A percentile compares a stretch with the other conserved stretches of the same genome.
Conservation (phyloP, 1,140 invertebrate genomes). For the Euglossa dilemma region DNA sequence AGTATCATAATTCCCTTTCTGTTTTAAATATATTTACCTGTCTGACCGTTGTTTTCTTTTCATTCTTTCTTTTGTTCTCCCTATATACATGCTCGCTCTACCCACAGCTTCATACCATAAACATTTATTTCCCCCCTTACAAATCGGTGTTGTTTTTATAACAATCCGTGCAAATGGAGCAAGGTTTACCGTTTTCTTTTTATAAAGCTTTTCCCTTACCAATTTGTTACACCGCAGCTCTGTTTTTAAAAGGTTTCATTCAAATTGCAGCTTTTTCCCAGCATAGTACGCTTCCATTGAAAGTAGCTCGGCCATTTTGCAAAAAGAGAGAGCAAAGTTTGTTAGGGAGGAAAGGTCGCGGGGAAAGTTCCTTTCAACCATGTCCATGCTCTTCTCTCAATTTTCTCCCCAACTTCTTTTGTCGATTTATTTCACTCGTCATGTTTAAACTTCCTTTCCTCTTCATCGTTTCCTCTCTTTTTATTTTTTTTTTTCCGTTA, state of each 20-base stretch:
- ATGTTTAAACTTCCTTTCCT: not conserved
- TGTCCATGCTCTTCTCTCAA: not conserved
- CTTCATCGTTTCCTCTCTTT: not conserved
- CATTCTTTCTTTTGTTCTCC: not conserved
- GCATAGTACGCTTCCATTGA: not conserved
- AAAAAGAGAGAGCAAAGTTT: not conserved
- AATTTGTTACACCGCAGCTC: not conserved
- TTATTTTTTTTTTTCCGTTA: not conserved
- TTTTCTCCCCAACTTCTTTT: not conserved
- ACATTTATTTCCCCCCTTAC: not conserved
- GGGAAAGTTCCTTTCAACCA: conserved; percentile 15
- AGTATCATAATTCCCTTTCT: not conserved
- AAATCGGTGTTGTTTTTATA: not conserved
- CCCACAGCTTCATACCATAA: not conserved
- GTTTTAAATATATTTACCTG: not conserved
- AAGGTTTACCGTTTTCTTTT: not conserved
- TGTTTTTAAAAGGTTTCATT: not conserved
- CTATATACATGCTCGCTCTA: not conserved
- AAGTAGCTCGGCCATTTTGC: not conserved
- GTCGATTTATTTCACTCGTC: not conserved
- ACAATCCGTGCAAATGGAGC: not conserved
- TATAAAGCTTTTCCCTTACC: too few species aligned
- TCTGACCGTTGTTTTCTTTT: not conserved
- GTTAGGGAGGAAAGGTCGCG: not conserved
- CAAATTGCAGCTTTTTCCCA: not conserved